Conservation (phyloP, 2,797 vertebrate genomes). For the Sarcophilus harrisii region DNA sequence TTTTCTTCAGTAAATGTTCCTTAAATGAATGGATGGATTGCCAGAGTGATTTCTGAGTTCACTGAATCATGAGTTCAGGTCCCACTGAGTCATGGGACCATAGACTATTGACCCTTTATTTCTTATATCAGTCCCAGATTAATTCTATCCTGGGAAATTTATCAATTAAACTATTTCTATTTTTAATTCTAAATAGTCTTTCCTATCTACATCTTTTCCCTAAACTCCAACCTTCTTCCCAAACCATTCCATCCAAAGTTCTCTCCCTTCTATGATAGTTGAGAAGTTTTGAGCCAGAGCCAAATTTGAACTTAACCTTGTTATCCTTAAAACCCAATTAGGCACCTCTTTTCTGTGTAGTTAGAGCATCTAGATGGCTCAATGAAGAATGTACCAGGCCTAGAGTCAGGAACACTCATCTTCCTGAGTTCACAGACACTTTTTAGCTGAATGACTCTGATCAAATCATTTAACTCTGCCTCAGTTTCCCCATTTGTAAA, state of each 20-base stretch:
- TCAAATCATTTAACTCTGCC: neutral
- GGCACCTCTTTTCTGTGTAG: slow-evolving; percentile 27
- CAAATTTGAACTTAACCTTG: slow-evolving; percentile 31
- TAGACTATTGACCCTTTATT: neutral
- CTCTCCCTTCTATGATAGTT: slow-evolving; percentile 11
- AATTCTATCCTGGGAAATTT: neutral
- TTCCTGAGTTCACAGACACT: neutral
- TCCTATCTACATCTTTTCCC: neutral
- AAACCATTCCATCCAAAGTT: neutral
- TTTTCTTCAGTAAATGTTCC: neutral
- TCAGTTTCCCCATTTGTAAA: neutral
- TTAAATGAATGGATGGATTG: neutral
- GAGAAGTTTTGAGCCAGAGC: slow-evolving; percentile 32
- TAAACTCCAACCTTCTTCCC: neutral
- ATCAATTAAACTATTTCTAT: neutral
- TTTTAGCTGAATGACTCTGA: neutral
- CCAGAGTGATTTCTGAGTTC: neutral
- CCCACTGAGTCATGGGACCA: neutral
- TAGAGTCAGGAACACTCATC: neutral
- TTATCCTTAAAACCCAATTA: slow-evolving; percentile 31
- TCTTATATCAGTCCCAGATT: neutral
- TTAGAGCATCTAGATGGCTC: neutral
- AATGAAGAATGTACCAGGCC: neutral
- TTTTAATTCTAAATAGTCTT: neutral
- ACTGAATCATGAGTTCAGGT: neutral